Evolutionary conservation across 1,140 invertebrate genomes (phyloP).

Genomic region (Whitmania pigra): DNA sequence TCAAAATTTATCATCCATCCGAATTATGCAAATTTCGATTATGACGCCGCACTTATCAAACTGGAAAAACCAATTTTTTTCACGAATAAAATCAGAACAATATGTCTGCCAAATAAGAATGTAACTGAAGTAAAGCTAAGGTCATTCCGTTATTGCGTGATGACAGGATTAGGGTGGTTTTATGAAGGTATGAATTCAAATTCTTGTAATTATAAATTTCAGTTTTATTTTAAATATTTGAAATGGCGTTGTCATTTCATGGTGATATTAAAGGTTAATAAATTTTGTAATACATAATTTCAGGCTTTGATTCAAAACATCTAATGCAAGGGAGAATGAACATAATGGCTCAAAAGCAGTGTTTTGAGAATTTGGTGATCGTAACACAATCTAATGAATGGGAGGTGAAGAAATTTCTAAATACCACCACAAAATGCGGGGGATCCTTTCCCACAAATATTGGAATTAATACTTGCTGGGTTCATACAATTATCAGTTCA

Average conservation of each 20-base stretch:
- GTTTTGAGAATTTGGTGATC: background rate
- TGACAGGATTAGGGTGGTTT: background rate
- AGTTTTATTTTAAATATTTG: too few relatives aligned
- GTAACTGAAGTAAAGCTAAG: background rate
- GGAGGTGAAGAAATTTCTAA: too few relatives aligned
- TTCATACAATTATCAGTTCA: too few relatives aligned
- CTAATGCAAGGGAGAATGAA: slow-evolving; percentile 4
- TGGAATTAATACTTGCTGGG: too few relatives aligned
- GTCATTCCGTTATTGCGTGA: background rate
- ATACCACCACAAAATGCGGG: too few relatives aligned
- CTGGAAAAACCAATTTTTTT: background rate
- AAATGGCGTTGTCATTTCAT: background rate
- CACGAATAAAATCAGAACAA: background rate
- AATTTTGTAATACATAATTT: background rate
- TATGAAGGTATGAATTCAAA: background rate
- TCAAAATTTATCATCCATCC: background rate
- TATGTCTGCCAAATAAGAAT: background rate
- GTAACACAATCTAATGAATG: too few relatives aligned
- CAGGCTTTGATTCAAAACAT: background rate
- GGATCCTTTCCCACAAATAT: too few relatives aligned
- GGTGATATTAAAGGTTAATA: background rate
- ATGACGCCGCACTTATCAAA: background rate
- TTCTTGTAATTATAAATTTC: too few relatives aligned
- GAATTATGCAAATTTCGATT: background rate
- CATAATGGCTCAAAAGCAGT: background rate